Base-by-base conservation (phyloP, 2,113 vertebrate genomes). In the Herpetotheres cachinnans region DNA sequence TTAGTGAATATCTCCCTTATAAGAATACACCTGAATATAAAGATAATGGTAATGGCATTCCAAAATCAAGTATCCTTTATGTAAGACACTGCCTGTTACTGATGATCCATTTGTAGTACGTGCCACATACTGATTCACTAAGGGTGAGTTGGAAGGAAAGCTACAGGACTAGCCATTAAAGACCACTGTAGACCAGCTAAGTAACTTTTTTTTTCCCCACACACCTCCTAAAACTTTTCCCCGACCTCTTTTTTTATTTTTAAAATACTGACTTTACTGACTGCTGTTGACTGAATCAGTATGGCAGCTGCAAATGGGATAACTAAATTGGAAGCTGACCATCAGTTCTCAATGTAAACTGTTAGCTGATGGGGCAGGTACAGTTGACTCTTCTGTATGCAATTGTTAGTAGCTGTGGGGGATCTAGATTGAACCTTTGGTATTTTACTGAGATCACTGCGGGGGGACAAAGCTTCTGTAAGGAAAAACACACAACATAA, bases 161-260 rank as follows among this genome's bases (percentile, higher is more conserved):
- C 78, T 66, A 36, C 13, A 71, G 30, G 36, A 56, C 16, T 22
- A 61, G 36, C 19, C 46, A 62, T 62, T 84, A 85, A 62, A 55
- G 50, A 81, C 30, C 32, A 79, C 2, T 65, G 56, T 42, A 83
- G 36, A 16, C 12, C 30, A 56, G 14, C 21, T 50, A 79, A 65
- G 29, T 25, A 61, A 76, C 3, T 16, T 36, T 18, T 16, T 25
- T 19, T 2, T 1, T 0, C 4, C 6, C 12, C 6, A 30, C 1
- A 0, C 16, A 11, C 19, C 26, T 54, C 34, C 18, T 82, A 54
- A 73, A 55, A 32, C 22, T 65, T 54, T 70, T 61, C 16, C 25
- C 34, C 9, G 56, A 24, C 9, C 9, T 91, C 12, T 66, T 49
- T 76, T 73, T 80, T 26, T 34, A 79, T 83, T 13, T 50, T 76